phyloP scores from a whole-genome alignment of 2,113 vertebrate species.

The Elephas maximus region DNA sequence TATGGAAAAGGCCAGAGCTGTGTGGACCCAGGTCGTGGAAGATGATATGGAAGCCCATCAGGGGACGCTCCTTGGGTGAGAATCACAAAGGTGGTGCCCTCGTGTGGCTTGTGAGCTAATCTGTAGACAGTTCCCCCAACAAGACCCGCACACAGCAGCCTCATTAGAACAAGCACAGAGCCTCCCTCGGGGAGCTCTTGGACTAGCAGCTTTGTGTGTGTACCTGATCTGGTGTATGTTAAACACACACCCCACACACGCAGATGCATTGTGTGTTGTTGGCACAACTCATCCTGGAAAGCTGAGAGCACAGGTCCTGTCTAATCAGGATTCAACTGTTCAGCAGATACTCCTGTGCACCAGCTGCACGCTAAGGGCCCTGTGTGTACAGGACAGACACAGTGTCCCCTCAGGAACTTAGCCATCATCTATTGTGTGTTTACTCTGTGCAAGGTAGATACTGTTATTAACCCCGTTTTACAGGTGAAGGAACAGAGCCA shows the following conservation, averaged over 20 bases:
- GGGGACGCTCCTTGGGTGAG: background rate
- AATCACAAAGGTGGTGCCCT: background rate
- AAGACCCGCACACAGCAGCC: no score
- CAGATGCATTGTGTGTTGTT: no score
- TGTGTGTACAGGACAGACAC: rapidly evolving
- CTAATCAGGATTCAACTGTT: no score
- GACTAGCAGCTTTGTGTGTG: background rate
- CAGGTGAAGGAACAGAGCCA: background rate
- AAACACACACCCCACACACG: no score
- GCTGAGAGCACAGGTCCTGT: background rate
- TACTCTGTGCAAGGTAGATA: background rate
- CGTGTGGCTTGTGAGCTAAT: background rate
- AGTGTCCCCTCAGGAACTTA: rapidly evolving
- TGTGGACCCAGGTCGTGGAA: rapidly evolving
- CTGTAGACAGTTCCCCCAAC: background rate
- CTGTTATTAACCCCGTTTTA: background rate
- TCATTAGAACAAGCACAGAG: background rate
- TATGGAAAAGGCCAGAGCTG: background rate
- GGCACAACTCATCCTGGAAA: background rate
- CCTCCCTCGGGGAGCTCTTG: background rate
- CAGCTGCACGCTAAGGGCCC: background rate
- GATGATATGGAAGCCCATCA: background rate
- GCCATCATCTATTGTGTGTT: no score
- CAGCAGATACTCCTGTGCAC: background rate
- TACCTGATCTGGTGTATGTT: background rate